Base-by-base conservation (phyloP, 2,113 vertebrate species). In the Pachyramphus minor region DNA sequence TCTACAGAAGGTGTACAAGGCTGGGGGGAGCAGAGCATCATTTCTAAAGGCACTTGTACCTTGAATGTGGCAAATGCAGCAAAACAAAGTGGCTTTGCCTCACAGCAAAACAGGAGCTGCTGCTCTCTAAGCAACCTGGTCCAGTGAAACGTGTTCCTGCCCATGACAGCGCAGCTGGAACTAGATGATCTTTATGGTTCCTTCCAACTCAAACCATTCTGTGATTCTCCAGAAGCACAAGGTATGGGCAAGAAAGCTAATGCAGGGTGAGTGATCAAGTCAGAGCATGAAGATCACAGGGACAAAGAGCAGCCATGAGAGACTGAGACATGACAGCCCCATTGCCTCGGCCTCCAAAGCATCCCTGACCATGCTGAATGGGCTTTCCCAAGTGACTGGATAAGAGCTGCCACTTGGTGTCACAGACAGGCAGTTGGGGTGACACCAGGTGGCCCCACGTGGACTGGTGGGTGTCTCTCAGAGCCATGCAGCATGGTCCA, bases 401-500 rank as follows among this genome's bases (percentile, higher is more conserved):
- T 23, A n/a, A 4, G 21, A 77, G 20, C 30, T 47, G 42, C 31
- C 63, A n/a, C 31, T 31, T 62, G 68, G 45, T 23, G 49, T 24
- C 1, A 3, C 53, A 63, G 20, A 45, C 35, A 47, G 67, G 69
- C 69, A 85, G 35, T 1, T 25, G 37, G n/a, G 52, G 12, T 52
- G 58, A 75, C 50, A 50, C 11, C 4, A 3, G 25, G 22, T 23
- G 25, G 37, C 73, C 62, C 45, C 45, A 69, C 37, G 74, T 2
- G 7, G 28, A 30, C 30, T 50, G 28, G 28, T 2, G 1, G 31
- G 45, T 18, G 37, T 41, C 55, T 62, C 42, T 33, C 49, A 77
- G 44, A 2, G 1, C 39, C 0, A 0, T 16, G 47, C 35, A 53
- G 53, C 75, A 39, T 2, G 5, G 5, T 3, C 28, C 8, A 6